Conservation (phyloP, 2,113 vertebrate species). For the Motacilla alba region DNA sequence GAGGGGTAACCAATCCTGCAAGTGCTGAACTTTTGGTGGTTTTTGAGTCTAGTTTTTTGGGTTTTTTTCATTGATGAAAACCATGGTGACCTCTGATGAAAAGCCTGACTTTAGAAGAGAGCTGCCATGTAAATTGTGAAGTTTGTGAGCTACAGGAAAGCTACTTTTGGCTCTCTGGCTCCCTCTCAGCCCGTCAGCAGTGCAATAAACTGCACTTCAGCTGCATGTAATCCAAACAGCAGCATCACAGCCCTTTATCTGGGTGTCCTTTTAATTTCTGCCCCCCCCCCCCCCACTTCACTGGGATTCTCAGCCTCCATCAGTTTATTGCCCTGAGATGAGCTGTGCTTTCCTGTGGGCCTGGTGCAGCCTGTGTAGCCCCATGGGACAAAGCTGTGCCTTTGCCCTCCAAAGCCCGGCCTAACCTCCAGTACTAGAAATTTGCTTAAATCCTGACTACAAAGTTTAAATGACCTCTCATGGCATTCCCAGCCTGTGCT, state of each 20-base stretch:
- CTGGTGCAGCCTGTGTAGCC: neutral
- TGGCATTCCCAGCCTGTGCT: neutral
- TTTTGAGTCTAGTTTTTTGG: accelerated
- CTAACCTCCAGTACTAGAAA: neutral
- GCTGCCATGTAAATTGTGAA: neutral
- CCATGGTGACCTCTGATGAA: neutral
- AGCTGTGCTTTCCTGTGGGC: accelerated
- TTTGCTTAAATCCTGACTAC: neutral
- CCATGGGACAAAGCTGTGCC: accelerated
- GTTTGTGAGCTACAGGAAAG: neutral
- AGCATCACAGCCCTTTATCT: neutral
- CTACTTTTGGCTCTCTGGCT: neutral
- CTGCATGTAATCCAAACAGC: neutral
- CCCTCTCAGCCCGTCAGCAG: neutral
- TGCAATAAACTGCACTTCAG: neutral
- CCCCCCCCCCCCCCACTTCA: neutral
- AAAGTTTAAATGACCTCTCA: neutral
- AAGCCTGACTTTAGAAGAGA: neutral
- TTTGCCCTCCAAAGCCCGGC: neutral
- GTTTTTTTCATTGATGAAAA: neutral
- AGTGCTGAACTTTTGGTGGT: neutral
- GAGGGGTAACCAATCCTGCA: neutral
- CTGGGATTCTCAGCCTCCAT: neutral
- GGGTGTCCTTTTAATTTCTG: neutral
- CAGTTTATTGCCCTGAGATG: neutral